phyloP scores from a whole-genome alignment of 2,888 invertebrate species.

The Iselma pallidipennis region DNA sequence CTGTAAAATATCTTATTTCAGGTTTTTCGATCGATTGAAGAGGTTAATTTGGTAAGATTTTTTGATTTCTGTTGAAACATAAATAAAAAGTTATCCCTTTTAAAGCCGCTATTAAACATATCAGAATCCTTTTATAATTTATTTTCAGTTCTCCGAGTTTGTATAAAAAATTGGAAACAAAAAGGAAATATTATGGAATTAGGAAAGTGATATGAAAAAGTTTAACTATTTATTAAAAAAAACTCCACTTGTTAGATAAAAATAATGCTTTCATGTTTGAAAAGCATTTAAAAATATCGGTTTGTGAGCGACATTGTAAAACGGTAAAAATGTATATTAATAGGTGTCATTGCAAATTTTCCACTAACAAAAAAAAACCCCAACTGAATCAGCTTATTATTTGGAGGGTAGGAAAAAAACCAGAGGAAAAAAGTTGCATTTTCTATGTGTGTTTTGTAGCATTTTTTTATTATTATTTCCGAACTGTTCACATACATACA shows the following conservation, averaged over 20 bases:
- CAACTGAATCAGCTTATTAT: neutral
- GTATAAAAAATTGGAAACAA: no score
- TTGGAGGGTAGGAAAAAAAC: neutral
- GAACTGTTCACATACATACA: neutral
- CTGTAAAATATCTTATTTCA: no score
- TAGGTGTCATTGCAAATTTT: constrained; percentile 52
- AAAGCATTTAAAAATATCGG: neutral
- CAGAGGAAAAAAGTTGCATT: constrained; percentile 16
- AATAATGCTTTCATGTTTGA: neutral
- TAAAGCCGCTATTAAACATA: no score
- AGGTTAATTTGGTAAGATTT: no score
- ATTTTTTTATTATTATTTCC: neutral
- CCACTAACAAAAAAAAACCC: constrained; percentile 27
- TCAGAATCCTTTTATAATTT: no score
- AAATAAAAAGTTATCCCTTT: no score
- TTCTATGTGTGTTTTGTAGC: neutral
- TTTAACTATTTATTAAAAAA: neutral
- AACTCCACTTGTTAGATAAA: neutral
- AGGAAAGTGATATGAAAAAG: no score
- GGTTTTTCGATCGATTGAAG: no score
- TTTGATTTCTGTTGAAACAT: no score
- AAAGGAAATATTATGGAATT: no score
- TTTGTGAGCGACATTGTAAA: constrained; percentile 38
- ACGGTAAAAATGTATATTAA: constrained; percentile 54
- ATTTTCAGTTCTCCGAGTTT: no score